Conservation (phyloP, 2,113 vertebrate genomes). For the Crotophaga sulcirostris region DNA sequence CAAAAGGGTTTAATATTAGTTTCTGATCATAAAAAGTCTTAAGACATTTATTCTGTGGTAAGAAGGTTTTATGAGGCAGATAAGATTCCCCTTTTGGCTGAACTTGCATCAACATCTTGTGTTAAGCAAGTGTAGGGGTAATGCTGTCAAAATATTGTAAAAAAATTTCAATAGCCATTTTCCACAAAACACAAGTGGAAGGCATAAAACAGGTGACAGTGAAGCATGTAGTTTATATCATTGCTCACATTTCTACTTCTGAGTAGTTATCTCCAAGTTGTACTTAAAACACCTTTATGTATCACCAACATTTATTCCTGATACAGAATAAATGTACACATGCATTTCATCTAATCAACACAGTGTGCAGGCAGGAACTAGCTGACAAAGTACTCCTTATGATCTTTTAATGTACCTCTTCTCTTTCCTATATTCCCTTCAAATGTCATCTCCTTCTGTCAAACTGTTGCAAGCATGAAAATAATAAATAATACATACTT, state of each 20-base stretch:
- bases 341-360: conserved; percentile 10
- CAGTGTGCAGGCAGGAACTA: not conserved
- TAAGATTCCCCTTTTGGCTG: not conserved
- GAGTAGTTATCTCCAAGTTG: not conserved
- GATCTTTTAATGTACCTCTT: not conserved
- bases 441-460: not conserved
- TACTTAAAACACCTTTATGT: not conserved
- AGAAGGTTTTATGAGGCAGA: not conserved
- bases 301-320: not conserved
- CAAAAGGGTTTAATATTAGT: not conserved
- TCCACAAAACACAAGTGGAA: not conserved
- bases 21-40: not conserved
- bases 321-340: not conserved
- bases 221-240: not conserved
- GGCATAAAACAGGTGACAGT: not conserved
- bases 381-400: not conserved
- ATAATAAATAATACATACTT: conserved; percentile 43
- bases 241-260: not conserved
- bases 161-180: not conserved
- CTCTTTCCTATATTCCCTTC: not conserved
- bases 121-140: not conserved
- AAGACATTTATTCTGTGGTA: not conserved
- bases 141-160: not conserved
- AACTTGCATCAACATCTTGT: not conserved
- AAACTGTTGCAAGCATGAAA: not conserved